A percentile compares a stretch with the other conserved stretches of the same genome.
These are phyloP conservation scores for Drosophila kambysellisi DNA, from an alignment of 2,888 invertebrate genomes.

Conservation along the genomic window DNA sequence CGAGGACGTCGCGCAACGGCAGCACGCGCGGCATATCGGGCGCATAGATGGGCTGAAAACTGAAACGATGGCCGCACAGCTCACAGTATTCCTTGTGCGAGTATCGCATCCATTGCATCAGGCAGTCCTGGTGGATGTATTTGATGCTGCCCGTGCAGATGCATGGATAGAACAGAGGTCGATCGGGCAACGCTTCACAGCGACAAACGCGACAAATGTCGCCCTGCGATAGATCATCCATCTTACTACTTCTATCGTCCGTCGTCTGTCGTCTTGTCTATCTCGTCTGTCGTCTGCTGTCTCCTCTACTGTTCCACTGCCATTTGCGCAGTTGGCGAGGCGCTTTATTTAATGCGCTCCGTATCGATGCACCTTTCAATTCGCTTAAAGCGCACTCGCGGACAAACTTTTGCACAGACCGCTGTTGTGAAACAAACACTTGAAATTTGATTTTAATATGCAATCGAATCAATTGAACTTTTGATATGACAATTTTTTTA, in stretches of 20 bases:
- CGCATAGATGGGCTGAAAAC: conserved; percentile 99
- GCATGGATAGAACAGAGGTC: conserved; percentile 98
- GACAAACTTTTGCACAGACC: conserved; percentile 12
- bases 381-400: conserved; percentile 8
- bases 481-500: conserved; percentile 51
- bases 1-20: conserved; percentile 96
- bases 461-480: conserved; percentile 47
- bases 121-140: conserved; percentile 99
- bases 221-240: conserved; percentile 86
- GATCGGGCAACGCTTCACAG: conserved; percentile 95
- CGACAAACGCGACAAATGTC: conserved; percentile 99
- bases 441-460: conserved; percentile 42
- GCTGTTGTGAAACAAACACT: conserved; percentile 31
- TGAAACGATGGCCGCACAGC: conserved; percentile 98
- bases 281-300: conserved; percentile 2
- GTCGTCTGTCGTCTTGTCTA: background rate
- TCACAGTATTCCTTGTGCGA: conserved; percentile 99
- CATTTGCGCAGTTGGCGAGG: conserved; percentile 57
- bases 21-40: conserved; percentile 99
- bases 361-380: background rate
- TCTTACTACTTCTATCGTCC: conserved; percentile 40
- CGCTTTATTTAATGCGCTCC: conserved; percentile 33
- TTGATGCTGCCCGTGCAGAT: conserved; percentile 99
- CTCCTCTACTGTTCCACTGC: conserved; percentile 37
- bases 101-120: conserved; percentile 99